A percentile compares a stretch with the other conserved stretches of the same genome.
Conservation (phyloP, 2,113 vertebrate species). For the Rallus limicola region DNA sequence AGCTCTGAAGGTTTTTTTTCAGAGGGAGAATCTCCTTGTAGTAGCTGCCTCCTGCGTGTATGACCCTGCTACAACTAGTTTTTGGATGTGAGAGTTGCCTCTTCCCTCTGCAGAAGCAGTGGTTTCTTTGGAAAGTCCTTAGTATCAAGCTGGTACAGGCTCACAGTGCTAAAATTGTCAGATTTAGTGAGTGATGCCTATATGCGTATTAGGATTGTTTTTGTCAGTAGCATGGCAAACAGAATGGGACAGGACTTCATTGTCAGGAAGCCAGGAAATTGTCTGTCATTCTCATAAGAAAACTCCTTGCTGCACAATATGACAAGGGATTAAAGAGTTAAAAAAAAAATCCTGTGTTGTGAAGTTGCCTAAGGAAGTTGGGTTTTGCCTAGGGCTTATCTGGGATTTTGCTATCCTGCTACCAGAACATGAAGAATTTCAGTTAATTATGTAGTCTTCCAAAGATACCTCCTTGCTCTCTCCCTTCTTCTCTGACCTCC, state of each 20-base stretch:
- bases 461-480: background rate
- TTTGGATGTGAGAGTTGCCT: background rate
- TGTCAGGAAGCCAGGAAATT: background rate
- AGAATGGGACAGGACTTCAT: background rate
- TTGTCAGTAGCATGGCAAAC: background rate
- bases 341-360: background rate
- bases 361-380: conserved; percentile 30
- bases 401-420: background rate
- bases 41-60: background rate
- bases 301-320: background rate
- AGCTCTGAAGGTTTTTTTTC: background rate
- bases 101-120: background rate
- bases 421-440: conserved; percentile 18
- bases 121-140: background rate
- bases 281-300: background rate
- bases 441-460: conserved; percentile 30
- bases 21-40: background rate
- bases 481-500: background rate
- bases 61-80: background rate
- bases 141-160: background rate
- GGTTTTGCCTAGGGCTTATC: background rate
- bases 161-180: background rate
- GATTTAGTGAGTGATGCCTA: background rate
- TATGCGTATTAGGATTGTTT: background rate
- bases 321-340: conserved; percentile 1